phyloP scores from a whole-genome alignment of 1,140 invertebrate genomes.

The Bombus pascuorum region DNA sequence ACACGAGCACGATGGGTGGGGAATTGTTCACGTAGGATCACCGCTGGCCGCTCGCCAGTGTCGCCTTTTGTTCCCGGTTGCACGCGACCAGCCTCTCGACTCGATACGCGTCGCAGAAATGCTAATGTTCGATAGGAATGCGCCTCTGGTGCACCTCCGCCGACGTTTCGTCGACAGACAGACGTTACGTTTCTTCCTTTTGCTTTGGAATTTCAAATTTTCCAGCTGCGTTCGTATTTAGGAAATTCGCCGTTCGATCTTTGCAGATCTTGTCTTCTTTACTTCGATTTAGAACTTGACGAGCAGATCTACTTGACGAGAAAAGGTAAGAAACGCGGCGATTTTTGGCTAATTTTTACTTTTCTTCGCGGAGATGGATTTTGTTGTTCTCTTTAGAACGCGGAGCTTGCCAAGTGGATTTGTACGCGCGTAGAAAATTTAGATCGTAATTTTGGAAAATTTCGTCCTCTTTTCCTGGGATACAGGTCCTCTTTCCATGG shows the following conservation, averaged over 20 bases:
- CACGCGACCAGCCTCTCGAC: conserved; percentile 45
- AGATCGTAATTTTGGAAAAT: no score
- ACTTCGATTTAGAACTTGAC: no score
- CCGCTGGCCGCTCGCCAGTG: conserved; percentile 38
- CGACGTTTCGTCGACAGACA: not conserved
- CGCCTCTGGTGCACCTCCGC: conserved; percentile 13
- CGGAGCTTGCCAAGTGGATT: no score
- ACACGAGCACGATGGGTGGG: not conserved
- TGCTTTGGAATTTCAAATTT: not conserved
- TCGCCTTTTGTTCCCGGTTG: conserved; percentile 42
- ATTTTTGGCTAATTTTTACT: no score
- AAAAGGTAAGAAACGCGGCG: fast-evolving
- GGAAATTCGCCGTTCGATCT: no score
- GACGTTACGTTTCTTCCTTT: not conserved
- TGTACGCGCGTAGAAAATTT: no score
- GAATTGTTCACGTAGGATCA: conserved; percentile 26
- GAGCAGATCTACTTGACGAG: no score
- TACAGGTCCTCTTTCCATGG: no score
- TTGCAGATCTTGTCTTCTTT: not conserved
- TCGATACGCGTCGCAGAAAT: conserved; percentile 41
- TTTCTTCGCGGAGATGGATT: no score
- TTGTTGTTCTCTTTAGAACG: no score
- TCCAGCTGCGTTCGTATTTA: no score
- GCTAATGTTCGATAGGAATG: conserved; percentile 43
- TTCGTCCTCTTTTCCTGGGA: no score